Percentiles rank a stretch among this genome's conserved stretches.
Evolutionary conservation across 2,888 invertebrate genomes (phyloP).

Genomic region (Spodoptera picta): DNA sequence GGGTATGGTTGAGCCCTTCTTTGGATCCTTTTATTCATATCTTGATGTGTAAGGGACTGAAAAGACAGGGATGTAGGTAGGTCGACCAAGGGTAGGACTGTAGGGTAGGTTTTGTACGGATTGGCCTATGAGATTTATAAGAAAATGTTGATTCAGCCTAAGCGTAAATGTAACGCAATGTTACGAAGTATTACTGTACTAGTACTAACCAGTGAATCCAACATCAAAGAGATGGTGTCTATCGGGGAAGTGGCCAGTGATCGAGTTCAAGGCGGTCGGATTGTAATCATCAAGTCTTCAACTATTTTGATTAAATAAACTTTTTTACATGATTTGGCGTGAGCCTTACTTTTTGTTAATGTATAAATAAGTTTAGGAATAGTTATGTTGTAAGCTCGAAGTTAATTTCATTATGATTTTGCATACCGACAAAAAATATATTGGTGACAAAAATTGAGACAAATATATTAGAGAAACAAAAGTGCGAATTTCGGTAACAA

Average conservation of each 20-base stretch:
- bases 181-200: slow-evolving; percentile 28
- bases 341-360: slow-evolving; percentile 70
- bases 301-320: slow-evolving; percentile 44
- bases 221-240: slow-evolving; percentile 29
- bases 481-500: slow-evolving; percentile 79
- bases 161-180: slow-evolving; percentile 33
- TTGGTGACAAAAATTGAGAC: slow-evolving; percentile 68
- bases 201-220: slow-evolving; percentile 31
- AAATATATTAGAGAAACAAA: slow-evolving; percentile 71
- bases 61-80: slow-evolving; percentile 83
- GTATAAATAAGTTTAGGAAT: slow-evolving; percentile 58
- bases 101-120: slow-evolving; percentile 85
- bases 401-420: slow-evolving; percentile 61
- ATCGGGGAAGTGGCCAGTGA: slow-evolving; percentile 50
- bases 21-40: slow-evolving; percentile 76
- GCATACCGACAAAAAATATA: slow-evolving; percentile 64
- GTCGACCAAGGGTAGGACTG: slow-evolving; percentile 71
- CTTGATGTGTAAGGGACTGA: slow-evolving; percentile 79
- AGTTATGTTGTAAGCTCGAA: slow-evolving; percentile 60
- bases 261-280: slow-evolving; percentile 35
- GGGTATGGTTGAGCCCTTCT: slow-evolving; percentile 75
- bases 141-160: slow-evolving; percentile 69
- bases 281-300: slow-evolving; percentile 43
- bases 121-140: slow-evolving; percentile 76
- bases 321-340: slow-evolving; percentile 56